A percentile compares a stretch with the other conserved stretches of the same genome.
phyloP scores from a whole-genome alignment of 2,113 vertebrate species.

The Ifrita kowaldi region DNA sequence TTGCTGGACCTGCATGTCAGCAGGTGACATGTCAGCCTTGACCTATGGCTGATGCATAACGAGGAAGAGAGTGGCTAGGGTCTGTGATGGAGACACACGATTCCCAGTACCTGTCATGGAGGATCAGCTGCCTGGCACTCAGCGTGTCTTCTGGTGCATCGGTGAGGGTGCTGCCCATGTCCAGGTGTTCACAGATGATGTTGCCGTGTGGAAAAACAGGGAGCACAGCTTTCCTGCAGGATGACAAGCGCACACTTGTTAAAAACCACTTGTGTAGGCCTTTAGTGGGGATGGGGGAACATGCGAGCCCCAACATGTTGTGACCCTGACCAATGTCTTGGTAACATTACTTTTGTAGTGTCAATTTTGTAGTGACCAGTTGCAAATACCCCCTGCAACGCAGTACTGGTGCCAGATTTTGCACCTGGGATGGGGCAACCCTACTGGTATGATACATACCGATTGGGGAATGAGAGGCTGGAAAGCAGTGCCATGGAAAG shows the following conservation, averaged over 20 bases:
- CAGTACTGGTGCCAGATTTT: neutral
- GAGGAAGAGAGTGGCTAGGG: neutral
- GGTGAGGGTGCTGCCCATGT: accelerated
- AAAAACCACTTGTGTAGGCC: neutral
- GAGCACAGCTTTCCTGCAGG: neutral
- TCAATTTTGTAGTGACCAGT: neutral
- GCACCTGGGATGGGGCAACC: neutral
- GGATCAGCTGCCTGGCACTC: neutral
- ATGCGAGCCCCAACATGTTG: neutral
- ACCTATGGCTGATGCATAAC: neutral
- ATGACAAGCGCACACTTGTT: accelerated
- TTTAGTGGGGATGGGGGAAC: neutral
- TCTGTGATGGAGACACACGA: accelerated
- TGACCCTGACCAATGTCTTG: neutral
- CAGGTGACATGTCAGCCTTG: neutral
- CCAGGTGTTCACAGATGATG: neutral
- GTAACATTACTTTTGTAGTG: neutral
- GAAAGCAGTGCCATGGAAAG: neutral
- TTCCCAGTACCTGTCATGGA: neutral
- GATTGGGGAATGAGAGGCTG: neutral
- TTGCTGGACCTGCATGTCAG: accelerated
- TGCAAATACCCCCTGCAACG: accelerated
- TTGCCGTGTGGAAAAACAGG: neutral
- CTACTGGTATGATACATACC: neutral
- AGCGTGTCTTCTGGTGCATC: accelerated